Percentiles rank a stretch among this genome's conserved stretches.
Conservation (phyloP, 2,113 vertebrate genomes). For the Petrocephalus zakoni region DNA sequence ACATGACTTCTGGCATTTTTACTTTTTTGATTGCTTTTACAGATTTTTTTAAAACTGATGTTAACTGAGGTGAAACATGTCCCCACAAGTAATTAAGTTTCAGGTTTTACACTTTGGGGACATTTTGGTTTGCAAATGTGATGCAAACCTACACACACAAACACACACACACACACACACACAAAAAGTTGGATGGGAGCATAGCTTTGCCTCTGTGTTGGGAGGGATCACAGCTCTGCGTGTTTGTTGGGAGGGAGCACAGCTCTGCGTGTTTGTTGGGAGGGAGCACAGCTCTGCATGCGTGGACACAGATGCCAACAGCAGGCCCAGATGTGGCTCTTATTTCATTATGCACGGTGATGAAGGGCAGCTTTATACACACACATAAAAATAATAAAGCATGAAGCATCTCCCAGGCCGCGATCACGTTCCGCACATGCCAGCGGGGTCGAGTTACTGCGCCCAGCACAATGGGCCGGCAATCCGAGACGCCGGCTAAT, state of each 20-base stretch:
- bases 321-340: not conserved
- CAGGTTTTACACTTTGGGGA: no score
- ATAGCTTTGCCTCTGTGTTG: not conserved
- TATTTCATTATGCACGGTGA: not conserved
- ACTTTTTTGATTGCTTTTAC: not conserved
- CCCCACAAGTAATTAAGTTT: no score
- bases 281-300: not conserved
- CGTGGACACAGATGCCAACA: not conserved
- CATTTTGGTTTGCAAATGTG: not conserved
- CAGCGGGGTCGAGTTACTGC: constrained; percentile 52
- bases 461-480: constrained; percentile 49
- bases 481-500: constrained; percentile 60
- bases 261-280: not conserved
- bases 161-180: not conserved
- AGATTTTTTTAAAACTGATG: not conserved
- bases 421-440: constrained; percentile 63
- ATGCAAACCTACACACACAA: not conserved
- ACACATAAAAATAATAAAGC: constrained; percentile 39
- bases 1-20: not conserved
- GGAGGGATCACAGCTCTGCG: not conserved
- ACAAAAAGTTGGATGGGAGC: not conserved
- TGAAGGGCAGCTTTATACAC: constrained; percentile 4
- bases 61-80: no score
- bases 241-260: not conserved
- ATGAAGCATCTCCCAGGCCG: constrained; percentile 36